Base-by-base conservation (phyloP, 2,888 invertebrate species). In the Villa cingulata region DNA sequence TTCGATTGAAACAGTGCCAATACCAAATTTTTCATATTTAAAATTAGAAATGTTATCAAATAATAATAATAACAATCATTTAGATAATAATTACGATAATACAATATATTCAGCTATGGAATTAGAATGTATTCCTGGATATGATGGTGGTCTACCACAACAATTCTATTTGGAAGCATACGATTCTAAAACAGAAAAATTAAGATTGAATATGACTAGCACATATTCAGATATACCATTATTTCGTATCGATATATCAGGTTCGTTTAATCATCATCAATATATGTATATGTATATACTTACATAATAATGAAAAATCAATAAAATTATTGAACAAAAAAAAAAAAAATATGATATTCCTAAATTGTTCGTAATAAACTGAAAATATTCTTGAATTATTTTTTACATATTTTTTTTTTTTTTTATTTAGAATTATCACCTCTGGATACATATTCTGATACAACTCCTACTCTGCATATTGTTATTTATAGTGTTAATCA, bases 131-230 rank as follows among this genome's bases (percentile, higher is more conserved):
- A 79, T 86, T 50, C 78, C 86, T 0, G 91, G 90, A 40, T 89
- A 89, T 65, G 89, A 91, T 61, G 90, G 91, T 2, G 91, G 91
- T 1, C 74, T 91, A 49, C 84, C 86, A 38, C 91, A 91, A 66
- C 79, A 80, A 53, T 90, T 90, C 69, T 72, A 84, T 45, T 70
- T 91, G 49, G 89, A 90, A 65, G 87, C 88, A 1, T 78, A 85
- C 58, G 87, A 87, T 58, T 81, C 83, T 0, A 70, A 75, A 57
- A 83, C 83, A 17, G 81, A 81, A 59, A 77, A 76, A 53, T 70
- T 84, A 34, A 72, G 83, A 46, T 73, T 84, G 53, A 86, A 85
- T 62, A 73, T 80, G 55, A 80, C 78, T 55, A 81, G 81, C 56
- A 64, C 71, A 37, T 70, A 70, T 52, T 70, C 72, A 52, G 80